Evolutionary conservation across 2,113 vertebrate genomes (phyloP).

Genomic region (Dunckerocampus dactyliophorus): DNA sequence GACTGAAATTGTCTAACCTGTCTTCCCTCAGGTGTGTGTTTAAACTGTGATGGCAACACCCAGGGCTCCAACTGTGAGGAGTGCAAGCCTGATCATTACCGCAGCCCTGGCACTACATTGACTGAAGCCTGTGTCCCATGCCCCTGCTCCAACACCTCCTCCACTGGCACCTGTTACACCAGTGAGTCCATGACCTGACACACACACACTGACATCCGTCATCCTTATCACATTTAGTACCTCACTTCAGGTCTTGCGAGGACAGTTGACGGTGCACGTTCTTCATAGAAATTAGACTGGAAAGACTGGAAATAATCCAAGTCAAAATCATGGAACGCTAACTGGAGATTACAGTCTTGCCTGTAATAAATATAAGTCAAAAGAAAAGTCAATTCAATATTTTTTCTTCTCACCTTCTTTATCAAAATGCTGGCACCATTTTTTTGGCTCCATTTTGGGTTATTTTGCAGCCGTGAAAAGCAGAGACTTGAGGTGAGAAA

Average conservation of each 20-base stretch:
- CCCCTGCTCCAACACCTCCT: slow-evolving; percentile 85
- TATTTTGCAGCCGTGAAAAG: no score
- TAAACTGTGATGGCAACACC: slow-evolving; percentile 84
- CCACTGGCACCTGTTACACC: slow-evolving; percentile 80
- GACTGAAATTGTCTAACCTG: slow-evolving; percentile 11
- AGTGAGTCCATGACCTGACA: slow-evolving; percentile 69
- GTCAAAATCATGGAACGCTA: no score
- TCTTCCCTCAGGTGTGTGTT: slow-evolving; percentile 74
- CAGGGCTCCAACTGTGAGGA: slow-evolving; percentile 84
- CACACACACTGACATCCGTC: not conserved
- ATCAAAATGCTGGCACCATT: no score
- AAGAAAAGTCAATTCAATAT: no score
- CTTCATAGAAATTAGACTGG: no score
- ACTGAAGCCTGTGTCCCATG: slow-evolving; percentile 75
- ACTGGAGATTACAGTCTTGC: no score
- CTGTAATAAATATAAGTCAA: no score
- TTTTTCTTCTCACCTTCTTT: no score
- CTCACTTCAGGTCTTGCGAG: not conserved
- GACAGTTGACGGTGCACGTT: not conserved
- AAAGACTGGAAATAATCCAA: no score
- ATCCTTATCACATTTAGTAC: not conserved
- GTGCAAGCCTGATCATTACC: slow-evolving; percentile 81
- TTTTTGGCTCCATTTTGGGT: no score
- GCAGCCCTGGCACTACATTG: slow-evolving; percentile 26
- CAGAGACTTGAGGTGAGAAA: no score